Evolutionary conservation across 1,140 invertebrate genomes (phyloP).

Genomic region (Steinernema khuongi): DNA sequence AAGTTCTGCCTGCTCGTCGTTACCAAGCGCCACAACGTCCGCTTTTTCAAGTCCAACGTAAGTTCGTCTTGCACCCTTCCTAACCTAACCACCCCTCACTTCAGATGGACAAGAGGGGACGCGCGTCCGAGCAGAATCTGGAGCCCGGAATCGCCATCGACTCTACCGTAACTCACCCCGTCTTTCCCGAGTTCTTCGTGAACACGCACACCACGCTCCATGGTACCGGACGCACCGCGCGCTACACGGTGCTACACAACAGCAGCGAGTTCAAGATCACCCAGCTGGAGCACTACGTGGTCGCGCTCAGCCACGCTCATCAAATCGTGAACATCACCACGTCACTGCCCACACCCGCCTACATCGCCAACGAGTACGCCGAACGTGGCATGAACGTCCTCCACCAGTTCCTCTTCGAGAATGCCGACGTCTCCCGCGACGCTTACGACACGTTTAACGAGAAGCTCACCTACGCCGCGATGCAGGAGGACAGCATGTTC

Average conservation of each 20-base stretch:
- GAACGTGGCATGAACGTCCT: not conserved
- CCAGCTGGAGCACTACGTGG: constrained; percentile 21
- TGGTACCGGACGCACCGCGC: constrained; percentile 29
- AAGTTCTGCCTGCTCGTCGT: constrained; percentile 16
- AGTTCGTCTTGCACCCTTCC: too few species aligned
- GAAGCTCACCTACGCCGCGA: not conserved
- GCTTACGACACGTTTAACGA: not conserved
- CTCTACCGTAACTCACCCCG: constrained; percentile 17
- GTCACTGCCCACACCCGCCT: constrained; percentile 1
- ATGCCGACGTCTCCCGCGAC: not conserved
- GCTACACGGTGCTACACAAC: constrained; percentile 30
- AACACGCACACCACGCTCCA: constrained; percentile 37
- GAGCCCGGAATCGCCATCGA: constrained; percentile 26
- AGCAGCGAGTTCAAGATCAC: constrained; percentile 23
- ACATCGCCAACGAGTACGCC: constrained; percentile 14
- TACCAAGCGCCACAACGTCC: constrained; percentile 30
- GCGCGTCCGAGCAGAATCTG: constrained; percentile 32
- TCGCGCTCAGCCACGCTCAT: constrained; percentile 27
- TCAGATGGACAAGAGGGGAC: constrained; percentile 12
- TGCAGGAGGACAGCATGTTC: not conserved
- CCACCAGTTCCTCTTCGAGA: not conserved
- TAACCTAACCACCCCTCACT: too few species aligned
- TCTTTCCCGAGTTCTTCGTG: constrained; percentile 34
- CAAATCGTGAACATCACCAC: constrained; percentile 10
- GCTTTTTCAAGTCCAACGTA: constrained; percentile 28